Conservation (phyloP, 1,140 invertebrate genomes). For the Ceratina calcarata region DNA sequence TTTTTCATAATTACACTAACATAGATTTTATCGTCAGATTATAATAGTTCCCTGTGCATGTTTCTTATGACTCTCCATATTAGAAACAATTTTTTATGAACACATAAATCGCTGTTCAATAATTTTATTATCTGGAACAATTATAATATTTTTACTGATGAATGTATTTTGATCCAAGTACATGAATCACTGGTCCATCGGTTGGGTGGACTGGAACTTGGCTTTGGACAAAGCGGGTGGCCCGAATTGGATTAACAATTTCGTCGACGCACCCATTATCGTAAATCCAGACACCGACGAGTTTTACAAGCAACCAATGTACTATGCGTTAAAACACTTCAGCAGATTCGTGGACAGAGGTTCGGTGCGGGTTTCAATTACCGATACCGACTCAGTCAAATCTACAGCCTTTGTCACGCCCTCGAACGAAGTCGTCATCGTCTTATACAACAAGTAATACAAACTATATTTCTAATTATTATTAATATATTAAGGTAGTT, state of each 20-base stretch:
- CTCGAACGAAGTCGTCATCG: constrained; percentile 81
- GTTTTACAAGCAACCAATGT: constrained; percentile 95
- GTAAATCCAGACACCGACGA: constrained; percentile 84
- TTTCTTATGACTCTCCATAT: too few species aligned
- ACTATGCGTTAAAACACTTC: constrained; percentile 93
- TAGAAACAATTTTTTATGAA: too few species aligned
- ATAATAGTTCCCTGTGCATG: too few species aligned
- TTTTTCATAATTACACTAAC: too few species aligned
- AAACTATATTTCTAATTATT: constrained; percentile 85
- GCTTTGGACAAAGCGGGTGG: constrained; percentile 89
- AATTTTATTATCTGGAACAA: too few species aligned
- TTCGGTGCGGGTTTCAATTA: constrained; percentile 80
- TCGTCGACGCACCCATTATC: constrained; percentile 90
- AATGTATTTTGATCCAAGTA: constrained; percentile 81
- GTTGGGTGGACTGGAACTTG: constrained; percentile 96
- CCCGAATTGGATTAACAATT: constrained; percentile 90
- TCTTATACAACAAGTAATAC: constrained; percentile 85
- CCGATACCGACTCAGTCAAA: constrained; percentile 55
- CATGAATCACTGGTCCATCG: constrained; percentile 85
- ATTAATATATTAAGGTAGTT: neutral
- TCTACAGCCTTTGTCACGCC: constrained; percentile 83
- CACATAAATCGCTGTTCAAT: too few species aligned
- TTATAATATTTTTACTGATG: neutral
- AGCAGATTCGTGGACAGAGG: constrained; percentile 88
- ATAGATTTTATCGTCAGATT: too few species aligned